Conservation (phyloP, 2,888 invertebrate genomes). For the Nymphalis c-album region DNA sequence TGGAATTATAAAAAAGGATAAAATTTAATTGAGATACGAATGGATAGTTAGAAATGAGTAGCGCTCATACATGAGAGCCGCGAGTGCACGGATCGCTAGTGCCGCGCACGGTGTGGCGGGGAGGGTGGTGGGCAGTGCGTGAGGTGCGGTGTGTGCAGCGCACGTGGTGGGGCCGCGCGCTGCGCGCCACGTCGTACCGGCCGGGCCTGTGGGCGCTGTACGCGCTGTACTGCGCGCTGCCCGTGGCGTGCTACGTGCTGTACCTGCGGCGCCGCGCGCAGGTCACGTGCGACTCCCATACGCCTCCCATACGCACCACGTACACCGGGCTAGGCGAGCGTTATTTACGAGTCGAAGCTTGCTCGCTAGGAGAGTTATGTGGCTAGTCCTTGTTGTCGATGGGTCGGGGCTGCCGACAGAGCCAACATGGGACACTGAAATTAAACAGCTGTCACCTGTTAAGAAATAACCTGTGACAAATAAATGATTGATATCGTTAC, state of each 20-base stretch:
- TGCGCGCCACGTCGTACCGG: slow-evolving; percentile 88
- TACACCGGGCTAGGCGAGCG: too few species aligned
- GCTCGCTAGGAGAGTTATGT: too few species aligned
- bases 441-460: too few species aligned
- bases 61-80: neutral
- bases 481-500: too few species aligned
- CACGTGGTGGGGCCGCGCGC: slow-evolving; percentile 87
- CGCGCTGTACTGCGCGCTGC: slow-evolving; percentile 88
- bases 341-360: neutral
- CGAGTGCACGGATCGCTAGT: neutral
- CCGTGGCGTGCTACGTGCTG: slow-evolving; percentile 85
- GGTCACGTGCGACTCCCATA: slow-evolving; percentile 80
- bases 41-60: neutral
- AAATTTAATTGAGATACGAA: too few species aligned
- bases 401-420: too few species aligned
- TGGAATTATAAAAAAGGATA: too few species aligned
- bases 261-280: slow-evolving; percentile 84
- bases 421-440: too few species aligned
- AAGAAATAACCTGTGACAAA: too few species aligned
- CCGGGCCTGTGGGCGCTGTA: slow-evolving; percentile 92
- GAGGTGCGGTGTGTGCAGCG: slow-evolving; percentile 44
- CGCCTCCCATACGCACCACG: too few species aligned
- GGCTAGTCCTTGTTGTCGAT: too few species aligned
- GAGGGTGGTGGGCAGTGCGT: neutral
- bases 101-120: too few species aligned